Evolutionary conservation across 2,888 invertebrate species (phyloP).

Genomic region (Pedicia rivosa): DNA sequence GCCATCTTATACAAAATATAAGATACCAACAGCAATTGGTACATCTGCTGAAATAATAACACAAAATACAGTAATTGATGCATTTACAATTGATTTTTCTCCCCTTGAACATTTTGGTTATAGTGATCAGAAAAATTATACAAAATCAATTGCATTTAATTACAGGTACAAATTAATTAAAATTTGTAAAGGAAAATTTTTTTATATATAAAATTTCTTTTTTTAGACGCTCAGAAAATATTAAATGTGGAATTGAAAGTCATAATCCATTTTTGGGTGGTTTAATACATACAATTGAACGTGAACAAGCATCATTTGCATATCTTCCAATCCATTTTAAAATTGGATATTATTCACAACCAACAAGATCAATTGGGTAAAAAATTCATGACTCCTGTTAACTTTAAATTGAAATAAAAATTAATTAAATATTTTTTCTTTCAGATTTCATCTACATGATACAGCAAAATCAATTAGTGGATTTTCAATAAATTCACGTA

Average conservation of each 20-base stretch:
- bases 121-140: too few relatives aligned
- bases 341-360: constrained; percentile 23
- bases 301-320: constrained; percentile 50
- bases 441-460: constrained; percentile 22
- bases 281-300: constrained; percentile 45
- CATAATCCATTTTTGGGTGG: constrained; percentile 50
- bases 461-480: constrained; percentile 29
- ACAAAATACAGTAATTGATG: constrained; percentile 37
- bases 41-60: constrained; percentile 34
- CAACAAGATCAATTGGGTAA: constrained; percentile 16
- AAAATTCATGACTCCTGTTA: not conserved
- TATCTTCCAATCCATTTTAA: constrained; percentile 43
- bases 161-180: too few relatives aligned
- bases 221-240: too few relatives aligned
- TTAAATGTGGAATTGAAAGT: constrained; percentile 30
- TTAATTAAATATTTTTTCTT: not conserved
- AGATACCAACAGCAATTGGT: constrained; percentile 41
- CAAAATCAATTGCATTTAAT: constrained; percentile 38
- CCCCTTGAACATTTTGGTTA: too few relatives aligned
- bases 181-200: too few relatives aligned
- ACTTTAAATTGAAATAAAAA: not conserved
- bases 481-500: constrained; percentile 28
- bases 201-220: too few relatives aligned
- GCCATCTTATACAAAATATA: constrained; percentile 36
- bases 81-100: constrained; percentile 51